phyloP scores from a whole-genome alignment of 1,140 invertebrate genomes.

The Fopius arisanus region DNA sequence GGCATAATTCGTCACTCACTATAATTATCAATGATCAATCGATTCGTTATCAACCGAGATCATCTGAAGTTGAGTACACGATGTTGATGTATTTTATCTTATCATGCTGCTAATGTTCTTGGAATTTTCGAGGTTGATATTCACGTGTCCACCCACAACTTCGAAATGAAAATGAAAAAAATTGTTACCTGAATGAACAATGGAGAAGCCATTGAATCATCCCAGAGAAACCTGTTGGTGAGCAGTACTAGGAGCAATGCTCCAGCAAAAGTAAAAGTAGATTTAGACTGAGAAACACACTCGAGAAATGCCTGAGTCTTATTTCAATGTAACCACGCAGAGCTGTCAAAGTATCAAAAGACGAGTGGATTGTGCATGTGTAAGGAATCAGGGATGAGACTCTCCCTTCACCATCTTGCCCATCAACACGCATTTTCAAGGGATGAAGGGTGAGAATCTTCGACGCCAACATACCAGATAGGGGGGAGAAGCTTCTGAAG shows the following conservation, averaged over 20 bases:
- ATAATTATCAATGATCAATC: no score
- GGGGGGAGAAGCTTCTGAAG: conserved; percentile 13
- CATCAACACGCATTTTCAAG: background rate
- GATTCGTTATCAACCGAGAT: no score
- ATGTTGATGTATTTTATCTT: no score
- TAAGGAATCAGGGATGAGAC: background rate
- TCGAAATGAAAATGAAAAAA: no score
- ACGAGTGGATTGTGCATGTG: background rate
- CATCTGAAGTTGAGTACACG: no score
- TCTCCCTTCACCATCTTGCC: background rate
- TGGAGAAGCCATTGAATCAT: background rate
- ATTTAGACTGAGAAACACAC: background rate
- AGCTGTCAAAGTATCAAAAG: background rate
- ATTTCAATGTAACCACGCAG: background rate
- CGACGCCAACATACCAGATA: background rate
- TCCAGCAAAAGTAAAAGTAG: background rate
- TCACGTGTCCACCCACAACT: no score
- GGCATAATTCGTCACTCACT: no score
- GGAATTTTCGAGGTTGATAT: no score
- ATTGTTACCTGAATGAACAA: no score
- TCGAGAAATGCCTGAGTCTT: background rate
- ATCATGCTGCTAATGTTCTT: no score
- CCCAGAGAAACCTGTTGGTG: background rate
- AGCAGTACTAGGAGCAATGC: background rate
- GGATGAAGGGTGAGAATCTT: background rate